phyloP scores from a whole-genome alignment of 2,888 invertebrate species.

The Hartigia nigra region DNA sequence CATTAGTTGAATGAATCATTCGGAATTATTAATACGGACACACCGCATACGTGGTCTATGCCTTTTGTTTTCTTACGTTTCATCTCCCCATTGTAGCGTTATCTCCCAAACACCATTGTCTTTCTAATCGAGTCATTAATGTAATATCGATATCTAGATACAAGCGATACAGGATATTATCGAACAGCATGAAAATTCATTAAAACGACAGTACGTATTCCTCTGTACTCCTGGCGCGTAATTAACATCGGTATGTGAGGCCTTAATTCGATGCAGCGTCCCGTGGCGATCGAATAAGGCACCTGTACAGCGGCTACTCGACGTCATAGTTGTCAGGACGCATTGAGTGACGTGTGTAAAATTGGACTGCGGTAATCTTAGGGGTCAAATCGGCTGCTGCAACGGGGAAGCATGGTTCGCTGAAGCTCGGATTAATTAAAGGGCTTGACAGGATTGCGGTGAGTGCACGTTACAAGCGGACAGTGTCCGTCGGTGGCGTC shows the following conservation, averaged over 20 bases:
- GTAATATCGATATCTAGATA: not conserved
- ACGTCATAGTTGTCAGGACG: not conserved
- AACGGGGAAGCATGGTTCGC: slow-evolving; percentile 15
- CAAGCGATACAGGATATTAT: no score
- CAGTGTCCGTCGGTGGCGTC: not conserved
- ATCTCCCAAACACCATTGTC: no score
- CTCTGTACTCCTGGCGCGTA: not conserved
- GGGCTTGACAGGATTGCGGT: slow-evolving; percentile 51
- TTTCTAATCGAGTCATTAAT: no score
- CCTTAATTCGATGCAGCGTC: not conserved
- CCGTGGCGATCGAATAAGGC: not conserved
- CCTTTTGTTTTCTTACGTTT: no score
- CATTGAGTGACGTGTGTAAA: slow-evolving; percentile 48
- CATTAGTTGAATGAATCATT: no score
- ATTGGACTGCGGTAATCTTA: slow-evolving; percentile 56
- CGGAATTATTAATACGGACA: no score
- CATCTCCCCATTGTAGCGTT: no score
- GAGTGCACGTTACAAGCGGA: slow-evolving; percentile 23
- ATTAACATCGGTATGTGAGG: not conserved
- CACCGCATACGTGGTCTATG: no score
- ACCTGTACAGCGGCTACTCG: not conserved
- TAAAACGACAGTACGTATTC: not conserved
- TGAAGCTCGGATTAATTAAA: slow-evolving; percentile 55
- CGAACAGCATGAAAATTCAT: not conserved
- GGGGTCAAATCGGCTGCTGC: slow-evolving; percentile 33